These are phyloP conservation scores for Nasonovia ribisnigri DNA, from an alignment of 2,888 invertebrate species.

Conservation along the genomic window DNA sequence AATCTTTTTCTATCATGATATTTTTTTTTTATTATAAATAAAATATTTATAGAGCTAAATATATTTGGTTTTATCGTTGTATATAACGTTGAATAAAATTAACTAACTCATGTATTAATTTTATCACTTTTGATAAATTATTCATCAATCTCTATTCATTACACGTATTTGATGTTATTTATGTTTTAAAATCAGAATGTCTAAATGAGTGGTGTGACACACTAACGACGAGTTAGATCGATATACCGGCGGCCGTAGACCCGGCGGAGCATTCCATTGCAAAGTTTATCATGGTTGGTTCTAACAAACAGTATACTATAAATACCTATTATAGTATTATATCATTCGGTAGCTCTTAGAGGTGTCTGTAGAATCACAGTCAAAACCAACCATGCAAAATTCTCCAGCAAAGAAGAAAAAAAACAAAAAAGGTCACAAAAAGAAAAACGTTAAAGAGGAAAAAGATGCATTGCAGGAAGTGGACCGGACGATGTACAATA, in stretches of 20 bases:
- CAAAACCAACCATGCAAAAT: background rate
- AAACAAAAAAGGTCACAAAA: constrained; percentile 49
- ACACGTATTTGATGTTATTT: background rate
- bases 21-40: background rate
- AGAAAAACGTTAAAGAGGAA: constrained; percentile 51
- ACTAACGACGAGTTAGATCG: background rate
- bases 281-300: background rate
- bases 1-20: background rate
- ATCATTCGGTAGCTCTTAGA: background rate
- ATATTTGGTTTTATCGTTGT: background rate
- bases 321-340: background rate
- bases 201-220: background rate
- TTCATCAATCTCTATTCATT: background rate
- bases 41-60: background rate
- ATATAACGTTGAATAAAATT: background rate
- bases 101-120: background rate
- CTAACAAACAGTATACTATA: background rate
- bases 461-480: constrained; percentile 54
- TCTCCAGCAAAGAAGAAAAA: constrained; percentile 46
- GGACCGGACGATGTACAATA: constrained; percentile 57
- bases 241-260: background rate
- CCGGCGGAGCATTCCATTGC: background rate
- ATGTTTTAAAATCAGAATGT: background rate
- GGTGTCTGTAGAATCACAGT: background rate
- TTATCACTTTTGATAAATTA: background rate